Evolutionary conservation across 2,797 vertebrate species (phyloP), one percentile per base, ranked within the genome.

Genomic region (Centropyge bicolor): DNA sequence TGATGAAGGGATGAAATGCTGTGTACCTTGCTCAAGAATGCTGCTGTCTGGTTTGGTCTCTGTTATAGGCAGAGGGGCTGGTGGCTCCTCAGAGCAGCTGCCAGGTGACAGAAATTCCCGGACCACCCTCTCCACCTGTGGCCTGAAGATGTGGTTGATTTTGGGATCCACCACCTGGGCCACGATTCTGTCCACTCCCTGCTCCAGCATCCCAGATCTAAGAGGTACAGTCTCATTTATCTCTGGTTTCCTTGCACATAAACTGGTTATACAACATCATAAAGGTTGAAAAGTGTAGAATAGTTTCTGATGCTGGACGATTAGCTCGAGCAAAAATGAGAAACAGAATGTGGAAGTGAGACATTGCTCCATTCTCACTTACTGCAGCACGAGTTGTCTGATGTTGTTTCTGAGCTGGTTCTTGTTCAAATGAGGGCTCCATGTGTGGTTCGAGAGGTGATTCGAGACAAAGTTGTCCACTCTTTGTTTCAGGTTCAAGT

Each of bases 401-500:
- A 99, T 99, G 87, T 97, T 99, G 95, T 99, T 99, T 80, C 98
- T 96, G 80, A 99, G 94, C 91, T 99, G 98, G 94, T 99, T 99
- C 93, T 99, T 99, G 94, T 99, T 99, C 82, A 99, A 94, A 86
- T 99, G 98, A 61, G 98, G 98, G 81, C 98, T 99, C 98, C 98
- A 99, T 0, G 98, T 99, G 89, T 99, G 98, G 89, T 97, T 99
- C 0, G 98, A 97, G 51, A 99, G 96, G 83, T 99, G 98, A 83
- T 98, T 99, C 2, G 98, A 98, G 69, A 99, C 98, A 88, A 99
- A 99, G 93, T 98, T 99, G 89, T 99, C 98, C 82, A 99, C 98
- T 4, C 98, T 95, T 78, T 99, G 98, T 82, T 98, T 96, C 85
- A 99, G 86, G 85, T 99, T 99, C 91, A 99, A 92, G 91, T 99